Base-by-base conservation (phyloP, 37 sponge, comb jelly and placozoan genomes). In the Tethya wilhelma region DNA sequence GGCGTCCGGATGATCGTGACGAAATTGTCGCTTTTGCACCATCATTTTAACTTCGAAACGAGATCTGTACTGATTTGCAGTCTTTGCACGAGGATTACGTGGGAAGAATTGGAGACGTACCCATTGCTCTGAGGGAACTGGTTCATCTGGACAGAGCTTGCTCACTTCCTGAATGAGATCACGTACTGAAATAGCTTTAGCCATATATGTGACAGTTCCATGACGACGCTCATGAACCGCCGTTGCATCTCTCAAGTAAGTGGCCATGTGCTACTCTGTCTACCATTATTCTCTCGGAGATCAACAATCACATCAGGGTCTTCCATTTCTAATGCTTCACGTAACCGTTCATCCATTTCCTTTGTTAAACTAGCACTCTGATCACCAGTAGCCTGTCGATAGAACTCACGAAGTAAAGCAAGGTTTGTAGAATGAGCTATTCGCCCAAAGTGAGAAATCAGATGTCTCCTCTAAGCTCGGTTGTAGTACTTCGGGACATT, bases 171-270 rank as follows among this genome's bases (percentile, higher is more conserved):
- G 31, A 38, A 78, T 64, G 12, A 78, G 43, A 64, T 78, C 78
- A n/a, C 78, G 38, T 5, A 78, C 31, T 39, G 78, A 78, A 25
- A 78, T 78, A 17, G 78, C 78, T 64, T 78, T 78, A 33, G 78
- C 78, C 67, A 78, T 41, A 37, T 78, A 78, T 3, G 67, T 64
- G 46, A 38, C 44, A 11, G 4, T 9, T n/a, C 53, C 78, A 64
- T 78, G 78, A 20, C 78, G 44, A 25, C 67, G 56, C 55, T 79
- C 80, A 56, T 79, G 70, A 7, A 79, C 80, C 30, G 80, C 69
- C 44, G 80, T 36, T 4, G 59, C 45, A 25, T 79, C 80, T 56
- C 49, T 53, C 5, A 79, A n/a, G 39, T 67, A 79, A 20, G 46
- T 23, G 4, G 4, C 58, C 9, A 25, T 49, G 57, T 30, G 38